Evolutionary conservation across 2,888 invertebrate species (phyloP), one percentile per base, ranked within the genome.

Genomic region (Drosophila pseudotalamancana): DNA sequence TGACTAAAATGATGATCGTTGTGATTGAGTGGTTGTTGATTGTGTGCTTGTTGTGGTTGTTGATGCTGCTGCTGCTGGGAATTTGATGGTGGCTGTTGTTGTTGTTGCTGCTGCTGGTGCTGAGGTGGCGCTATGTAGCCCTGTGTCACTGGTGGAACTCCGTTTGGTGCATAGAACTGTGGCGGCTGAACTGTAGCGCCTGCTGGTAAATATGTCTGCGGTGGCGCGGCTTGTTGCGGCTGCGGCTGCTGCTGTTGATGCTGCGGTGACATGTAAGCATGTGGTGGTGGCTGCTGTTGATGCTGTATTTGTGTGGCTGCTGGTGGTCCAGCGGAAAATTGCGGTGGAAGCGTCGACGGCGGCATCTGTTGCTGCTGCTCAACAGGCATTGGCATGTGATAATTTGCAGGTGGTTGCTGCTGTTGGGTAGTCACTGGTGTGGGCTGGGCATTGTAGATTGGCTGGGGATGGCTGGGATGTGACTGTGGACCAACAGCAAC

Each of bases 1-100:
- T 89, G 89, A 56, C 64, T 86, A 45, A 79, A 87, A 62, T 89
- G 82, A 66, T 89, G 82, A 66, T 89, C 79, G 51, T 72, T 72
- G 48, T 69, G 72, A 45, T 66, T 66, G 37, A 59, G 61, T 54
- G 63, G 40, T 54, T 48, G 68, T 29, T 46, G 80, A 6, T 72
- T 70, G 9, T 67, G 78, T 11, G n/a, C n/a, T 6, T 59, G 56
- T 35, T 14, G 14, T 32, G 18, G 48, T 27, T 40, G 72, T 16
- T 35, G 61, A 9, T 46, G 55, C 11, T 18, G 66, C 21, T 66
- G 79, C 19, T 40, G 48, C 11, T 35, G 61, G 1, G 11, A 61
- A 6, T 54, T 62, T 37, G 56, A 72, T 16, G 46, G 49, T 19
- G 34, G 63, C 9, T 34, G 65, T 14, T 48, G 63, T 6, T 66